phyloP scores from a whole-genome alignment of 2,888 invertebrate genomes.

The Perizoma affinitatum region DNA sequence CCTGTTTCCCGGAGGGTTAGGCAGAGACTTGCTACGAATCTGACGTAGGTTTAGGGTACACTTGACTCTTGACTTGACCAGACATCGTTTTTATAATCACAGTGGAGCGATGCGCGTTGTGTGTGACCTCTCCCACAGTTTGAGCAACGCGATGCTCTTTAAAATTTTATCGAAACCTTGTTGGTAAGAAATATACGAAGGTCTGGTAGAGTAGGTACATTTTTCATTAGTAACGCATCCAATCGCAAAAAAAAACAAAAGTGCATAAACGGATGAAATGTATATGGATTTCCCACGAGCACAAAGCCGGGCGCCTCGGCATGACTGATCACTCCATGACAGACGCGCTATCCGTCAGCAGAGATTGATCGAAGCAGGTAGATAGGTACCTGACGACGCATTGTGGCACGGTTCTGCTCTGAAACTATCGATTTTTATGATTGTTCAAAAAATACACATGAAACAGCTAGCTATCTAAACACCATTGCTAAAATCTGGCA shows the following conservation, averaged over 20 bases:
- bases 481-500: too few species aligned
- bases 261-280: conserved; percentile 20
- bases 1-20: too few species aligned
- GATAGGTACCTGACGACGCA: conserved; percentile 34
- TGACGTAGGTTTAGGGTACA: too few species aligned
- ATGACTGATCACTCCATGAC: conserved; percentile 69
- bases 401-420: conserved; percentile 17
- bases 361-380: conserved; percentile 55
- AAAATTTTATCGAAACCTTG: neutral
- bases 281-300: conserved; percentile 57
- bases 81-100: too few species aligned
- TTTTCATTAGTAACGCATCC: conserved; percentile 6
- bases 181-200: neutral
- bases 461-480: neutral
- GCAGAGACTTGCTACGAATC: too few species aligned
- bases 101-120: too few species aligned
- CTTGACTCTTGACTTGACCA: too few species aligned
- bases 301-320: conserved; percentile 45
- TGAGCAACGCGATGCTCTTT: too few species aligned
- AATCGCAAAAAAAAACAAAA: conserved; percentile 19
- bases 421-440: conserved; percentile 26
- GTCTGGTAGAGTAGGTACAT: conserved; percentile 38
- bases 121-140: neutral
- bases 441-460: conserved; percentile 28
- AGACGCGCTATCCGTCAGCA: conserved; percentile 63